phyloP scores from a whole-genome alignment of 2,888 invertebrate species.

The Calameuta idolon region DNA sequence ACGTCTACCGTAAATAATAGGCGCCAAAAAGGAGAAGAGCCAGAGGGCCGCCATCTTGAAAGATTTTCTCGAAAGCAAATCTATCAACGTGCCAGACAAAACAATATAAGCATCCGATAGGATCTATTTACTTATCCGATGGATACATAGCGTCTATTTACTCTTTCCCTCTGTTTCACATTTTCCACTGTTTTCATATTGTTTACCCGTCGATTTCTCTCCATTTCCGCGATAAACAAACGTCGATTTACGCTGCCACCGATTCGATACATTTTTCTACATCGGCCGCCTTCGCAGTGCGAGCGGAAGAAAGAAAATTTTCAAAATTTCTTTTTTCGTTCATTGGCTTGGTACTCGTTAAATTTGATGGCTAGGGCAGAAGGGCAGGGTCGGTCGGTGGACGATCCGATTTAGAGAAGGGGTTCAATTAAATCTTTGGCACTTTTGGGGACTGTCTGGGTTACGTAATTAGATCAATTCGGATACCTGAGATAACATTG shows the following conservation, averaged over 20 bases:
- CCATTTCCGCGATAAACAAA: not conserved
- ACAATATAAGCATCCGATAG: not conserved
- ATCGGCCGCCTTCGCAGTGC: too few species aligned
- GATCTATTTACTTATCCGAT: conserved; percentile 5
- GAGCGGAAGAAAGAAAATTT: too few species aligned
- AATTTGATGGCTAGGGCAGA: not conserved
- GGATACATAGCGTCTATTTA: not conserved
- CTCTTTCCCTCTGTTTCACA: conserved; percentile 3
- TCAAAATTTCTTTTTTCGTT: too few species aligned
- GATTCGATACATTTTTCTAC: not conserved
- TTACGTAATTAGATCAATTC: not conserved
- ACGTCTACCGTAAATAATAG: not conserved
- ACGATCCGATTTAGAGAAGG: not conserved
- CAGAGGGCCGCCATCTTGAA: not conserved
- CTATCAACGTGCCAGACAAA: not conserved
- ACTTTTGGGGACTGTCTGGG: not conserved
- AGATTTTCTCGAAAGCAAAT: conserved; percentile 6
- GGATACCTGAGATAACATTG: not conserved
- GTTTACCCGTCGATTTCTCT: not conserved
- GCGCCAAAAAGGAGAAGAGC: not conserved
- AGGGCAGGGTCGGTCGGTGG: not conserved
- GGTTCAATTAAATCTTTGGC: conserved; percentile 1
- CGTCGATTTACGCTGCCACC: not conserved
- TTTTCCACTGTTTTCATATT: conserved; percentile 1
- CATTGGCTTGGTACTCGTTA: not conserved